Conservation (phyloP, 2,797 vertebrate species). For the Rhabdophis nuchalis region DNA sequence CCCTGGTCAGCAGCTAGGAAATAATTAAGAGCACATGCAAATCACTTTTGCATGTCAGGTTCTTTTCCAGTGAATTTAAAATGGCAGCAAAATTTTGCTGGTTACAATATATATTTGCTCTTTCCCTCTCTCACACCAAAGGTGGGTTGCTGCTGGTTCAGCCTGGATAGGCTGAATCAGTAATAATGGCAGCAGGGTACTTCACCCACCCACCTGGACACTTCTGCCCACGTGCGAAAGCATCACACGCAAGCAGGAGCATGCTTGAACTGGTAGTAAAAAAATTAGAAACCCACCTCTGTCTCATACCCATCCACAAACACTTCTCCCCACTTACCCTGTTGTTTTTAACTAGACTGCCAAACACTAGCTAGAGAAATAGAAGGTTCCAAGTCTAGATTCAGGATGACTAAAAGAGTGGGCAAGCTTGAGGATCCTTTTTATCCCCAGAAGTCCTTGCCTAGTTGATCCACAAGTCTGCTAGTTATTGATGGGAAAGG, state of each 20-base stretch:
- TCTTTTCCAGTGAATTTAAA: background rate
- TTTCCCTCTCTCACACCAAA: background rate
- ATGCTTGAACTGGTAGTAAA: too few relatives aligned
- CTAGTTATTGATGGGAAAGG: background rate
- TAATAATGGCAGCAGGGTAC: too few relatives aligned
- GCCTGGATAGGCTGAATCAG: too few relatives aligned
- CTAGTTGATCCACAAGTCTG: background rate
- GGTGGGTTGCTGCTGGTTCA: too few relatives aligned
- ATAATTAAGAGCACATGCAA: background rate
- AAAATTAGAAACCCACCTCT: too few relatives aligned
- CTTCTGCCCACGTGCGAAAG: too few relatives aligned
- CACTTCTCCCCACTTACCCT: background rate
- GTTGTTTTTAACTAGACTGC: background rate
- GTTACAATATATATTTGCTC: background rate
- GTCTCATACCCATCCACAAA: background rate
- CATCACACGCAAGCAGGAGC: too few relatives aligned
- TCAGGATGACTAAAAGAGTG: background rate
- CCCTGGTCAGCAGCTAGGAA: background rate
- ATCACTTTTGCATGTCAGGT: background rate
- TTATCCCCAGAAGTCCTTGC: background rate
- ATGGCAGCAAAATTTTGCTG: background rate
- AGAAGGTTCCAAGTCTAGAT: background rate
- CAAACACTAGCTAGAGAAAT: background rate
- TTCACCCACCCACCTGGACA: too few relatives aligned
- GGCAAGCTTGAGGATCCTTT: background rate